phyloP scores from a whole-genome alignment of 2,888 invertebrate genomes.

The Leptinotarsa haldemani region DNA sequence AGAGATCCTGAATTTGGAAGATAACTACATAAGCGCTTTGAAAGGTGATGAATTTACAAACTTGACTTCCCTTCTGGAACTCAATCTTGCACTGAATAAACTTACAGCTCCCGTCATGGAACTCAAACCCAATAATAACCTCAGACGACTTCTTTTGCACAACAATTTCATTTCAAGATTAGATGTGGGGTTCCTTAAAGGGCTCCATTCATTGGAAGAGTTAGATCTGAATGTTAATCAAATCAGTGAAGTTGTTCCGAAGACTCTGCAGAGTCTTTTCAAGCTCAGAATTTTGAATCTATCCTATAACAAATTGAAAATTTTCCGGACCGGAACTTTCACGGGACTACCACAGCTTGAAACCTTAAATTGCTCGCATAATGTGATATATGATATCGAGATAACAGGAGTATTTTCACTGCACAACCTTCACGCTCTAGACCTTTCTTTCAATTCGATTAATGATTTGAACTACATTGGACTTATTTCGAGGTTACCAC shows the following conservation, averaged over 20 bases:
- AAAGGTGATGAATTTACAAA: constrained; percentile 55
- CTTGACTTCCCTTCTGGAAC: constrained; percentile 51
- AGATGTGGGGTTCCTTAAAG: constrained; percentile 52
- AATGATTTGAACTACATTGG: constrained; percentile 59
- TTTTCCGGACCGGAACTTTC: constrained; percentile 58
- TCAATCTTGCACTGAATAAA: constrained; percentile 57
- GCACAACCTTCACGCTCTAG: constrained; percentile 59
- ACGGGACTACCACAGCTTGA: constrained; percentile 60
- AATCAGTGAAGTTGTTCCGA: constrained; percentile 52
- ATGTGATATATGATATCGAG: constrained; percentile 53
- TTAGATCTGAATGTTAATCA: constrained; percentile 58
- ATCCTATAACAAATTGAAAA: constrained; percentile 55
- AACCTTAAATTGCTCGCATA: constrained; percentile 58
- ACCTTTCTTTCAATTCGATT: constrained; percentile 59
- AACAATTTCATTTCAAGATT: constrained; percentile 56
- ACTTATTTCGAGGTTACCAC: constrained; percentile 58
- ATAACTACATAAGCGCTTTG: constrained; percentile 55
- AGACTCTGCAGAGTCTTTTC: constrained; percentile 54
- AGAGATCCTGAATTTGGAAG: constrained; percentile 53
- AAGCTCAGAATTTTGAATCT: constrained; percentile 55
- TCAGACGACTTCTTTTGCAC: constrained; percentile 55
- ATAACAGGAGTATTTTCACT: constrained; percentile 59
- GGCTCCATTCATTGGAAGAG: constrained; percentile 55
- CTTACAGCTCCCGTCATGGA: constrained; percentile 48
- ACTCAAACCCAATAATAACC: constrained; percentile 46